Evolutionary conservation across 2,888 invertebrate genomes (phyloP).

Genomic region (Rhimphoctona megacephalus): DNA sequence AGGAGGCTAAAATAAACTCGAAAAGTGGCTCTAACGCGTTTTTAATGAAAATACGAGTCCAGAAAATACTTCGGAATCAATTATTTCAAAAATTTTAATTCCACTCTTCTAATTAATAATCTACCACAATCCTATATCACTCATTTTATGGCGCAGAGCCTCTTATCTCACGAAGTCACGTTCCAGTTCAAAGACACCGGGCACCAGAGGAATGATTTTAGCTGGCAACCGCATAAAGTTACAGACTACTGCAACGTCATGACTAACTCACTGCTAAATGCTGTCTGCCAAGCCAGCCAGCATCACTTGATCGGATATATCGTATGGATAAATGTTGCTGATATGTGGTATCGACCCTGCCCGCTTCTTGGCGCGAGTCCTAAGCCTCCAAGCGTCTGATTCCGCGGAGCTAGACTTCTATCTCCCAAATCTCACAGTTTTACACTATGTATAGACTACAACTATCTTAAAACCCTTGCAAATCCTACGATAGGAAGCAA

Average conservation of each 20-base stretch:
- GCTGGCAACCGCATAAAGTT: conserved; percentile 29
- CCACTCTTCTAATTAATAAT: not conserved
- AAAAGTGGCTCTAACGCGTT: not conserved
- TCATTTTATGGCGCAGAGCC: not conserved
- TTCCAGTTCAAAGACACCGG: conserved; percentile 36
- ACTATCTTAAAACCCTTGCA: not conserved
- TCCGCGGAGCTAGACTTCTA: conserved; percentile 9
- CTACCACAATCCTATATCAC: not conserved
- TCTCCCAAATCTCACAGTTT: conserved; percentile 34
- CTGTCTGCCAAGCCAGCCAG: conserved; percentile 39
- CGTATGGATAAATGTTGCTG: conserved; percentile 34
- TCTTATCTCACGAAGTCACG: conserved; percentile 29
- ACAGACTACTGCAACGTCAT: conserved; percentile 24
- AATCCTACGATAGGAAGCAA: conserved; percentile 25
- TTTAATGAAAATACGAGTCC: not conserved
- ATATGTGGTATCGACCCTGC: conserved; percentile 55
- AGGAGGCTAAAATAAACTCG: too few relatives aligned
- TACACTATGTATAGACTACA: not conserved
- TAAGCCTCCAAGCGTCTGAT: conserved; percentile 42
- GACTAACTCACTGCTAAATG: conserved; percentile 46
- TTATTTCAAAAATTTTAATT: not conserved
- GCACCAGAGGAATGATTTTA: conserved; percentile 14
- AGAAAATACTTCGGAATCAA: not conserved
- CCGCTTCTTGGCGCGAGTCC: conserved; percentile 60
- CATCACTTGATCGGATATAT: conserved; percentile 39